Conservation (phyloP, 2,797 vertebrate species). For the Discoglossus pictus region DNA sequence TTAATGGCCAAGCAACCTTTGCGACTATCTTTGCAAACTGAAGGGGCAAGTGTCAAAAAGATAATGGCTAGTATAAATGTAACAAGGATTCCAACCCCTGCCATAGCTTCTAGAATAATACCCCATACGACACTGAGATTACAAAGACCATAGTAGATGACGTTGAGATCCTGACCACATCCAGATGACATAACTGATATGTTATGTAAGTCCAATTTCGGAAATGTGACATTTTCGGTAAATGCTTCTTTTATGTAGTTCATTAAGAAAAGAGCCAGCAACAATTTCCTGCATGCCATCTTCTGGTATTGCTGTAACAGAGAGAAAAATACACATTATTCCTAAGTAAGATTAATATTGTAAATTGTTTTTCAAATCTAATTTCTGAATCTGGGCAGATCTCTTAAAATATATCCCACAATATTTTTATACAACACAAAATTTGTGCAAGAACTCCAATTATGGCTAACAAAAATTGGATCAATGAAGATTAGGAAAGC, state of each 20-base stretch:
- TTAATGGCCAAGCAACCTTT: conserved; percentile 36
- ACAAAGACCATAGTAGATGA: conserved; percentile 40
- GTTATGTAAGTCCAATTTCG: neutral
- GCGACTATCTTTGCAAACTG: conserved; percentile 25
- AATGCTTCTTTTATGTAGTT: neutral
- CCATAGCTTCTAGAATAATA: conserved; percentile 44
- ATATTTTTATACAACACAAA: no score
- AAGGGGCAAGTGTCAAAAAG: conserved; percentile 26
- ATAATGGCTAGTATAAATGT: conserved; percentile 25
- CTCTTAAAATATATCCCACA: no score
- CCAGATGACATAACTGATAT: conserved; percentile 9
- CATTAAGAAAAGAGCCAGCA: conserved; percentile 7
- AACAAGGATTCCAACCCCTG: conserved; percentile 38
- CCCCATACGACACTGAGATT: conserved; percentile 42
- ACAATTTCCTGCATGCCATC: conserved; percentile 2
- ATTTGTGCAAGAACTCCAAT: no score
- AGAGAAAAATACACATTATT: neutral
- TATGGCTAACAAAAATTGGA: no score
- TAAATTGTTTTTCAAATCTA: no score
- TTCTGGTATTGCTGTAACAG: conserved; percentile 3
- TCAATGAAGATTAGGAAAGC: no score
- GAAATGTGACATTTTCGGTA: neutral
- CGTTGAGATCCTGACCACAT: conserved; percentile 26
- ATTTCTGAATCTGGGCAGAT: no score
- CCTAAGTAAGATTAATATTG: no score